Evolutionary conservation across 2,113 vertebrate species (phyloP).

Genomic region (Seriola rivoliana): DNA sequence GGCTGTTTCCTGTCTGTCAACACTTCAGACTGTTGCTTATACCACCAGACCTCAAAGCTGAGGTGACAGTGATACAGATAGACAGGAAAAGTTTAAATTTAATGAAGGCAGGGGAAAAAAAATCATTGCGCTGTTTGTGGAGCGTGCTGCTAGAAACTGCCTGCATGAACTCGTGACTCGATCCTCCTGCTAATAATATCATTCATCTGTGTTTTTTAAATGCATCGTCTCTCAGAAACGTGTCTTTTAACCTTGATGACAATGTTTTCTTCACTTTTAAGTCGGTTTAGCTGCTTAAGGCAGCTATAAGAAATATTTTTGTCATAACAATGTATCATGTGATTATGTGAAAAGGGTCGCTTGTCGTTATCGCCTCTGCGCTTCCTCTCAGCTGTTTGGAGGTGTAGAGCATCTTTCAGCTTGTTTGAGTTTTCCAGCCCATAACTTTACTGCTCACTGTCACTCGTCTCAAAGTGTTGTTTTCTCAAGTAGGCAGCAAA

Average conservation of each 20-base stretch:
- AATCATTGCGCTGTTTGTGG: neutral
- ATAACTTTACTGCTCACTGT: neutral
- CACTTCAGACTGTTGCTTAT: constrained; percentile 11
- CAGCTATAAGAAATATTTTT: neutral
- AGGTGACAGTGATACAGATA: constrained; percentile 4
- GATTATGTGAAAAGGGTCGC: neutral
- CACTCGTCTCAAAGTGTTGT: neutral
- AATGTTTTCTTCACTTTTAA: neutral
- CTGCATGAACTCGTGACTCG: neutral
- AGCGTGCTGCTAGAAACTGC: constrained; percentile 21
- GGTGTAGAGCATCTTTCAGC: no score
- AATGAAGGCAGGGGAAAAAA: constrained; percentile 21
- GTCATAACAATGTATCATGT: neutral
- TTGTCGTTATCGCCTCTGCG: neutral
- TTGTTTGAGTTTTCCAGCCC: neutral
- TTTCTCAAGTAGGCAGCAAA: neutral
- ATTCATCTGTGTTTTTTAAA: neutral
- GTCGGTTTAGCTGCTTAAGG: neutral
- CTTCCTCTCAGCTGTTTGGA: neutral
- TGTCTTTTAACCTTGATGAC: neutral
- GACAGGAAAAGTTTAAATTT: constrained; percentile 16
- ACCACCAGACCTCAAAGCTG: constrained; percentile 6
- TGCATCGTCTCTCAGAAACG: neutral
- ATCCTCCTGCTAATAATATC: neutral
- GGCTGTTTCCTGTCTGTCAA: constrained; percentile 17